Evolutionary conservation across 2,797 vertebrate genomes (phyloP), one percentile per base, ranked within the genome.

Genomic region (Pantherophis vulpinus): DNA sequence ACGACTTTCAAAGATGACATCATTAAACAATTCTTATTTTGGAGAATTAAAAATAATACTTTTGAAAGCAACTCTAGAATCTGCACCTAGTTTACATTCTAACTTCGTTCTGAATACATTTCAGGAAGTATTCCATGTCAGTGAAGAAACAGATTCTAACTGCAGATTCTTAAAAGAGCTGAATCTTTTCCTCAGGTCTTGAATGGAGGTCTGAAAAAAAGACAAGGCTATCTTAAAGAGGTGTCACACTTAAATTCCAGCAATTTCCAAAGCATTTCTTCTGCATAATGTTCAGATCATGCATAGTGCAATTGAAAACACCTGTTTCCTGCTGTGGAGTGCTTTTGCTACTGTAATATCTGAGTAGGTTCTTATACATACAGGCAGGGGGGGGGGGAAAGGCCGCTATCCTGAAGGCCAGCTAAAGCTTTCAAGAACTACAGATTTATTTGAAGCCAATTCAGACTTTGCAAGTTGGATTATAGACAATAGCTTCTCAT

Each of bases 401-500:
- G 23, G n/a, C 63, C 20, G 29, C 10, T 60, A 60, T 54, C 56
- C 83, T 88, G 55, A 86, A 37, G 86, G 51, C 42, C 51, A n/a
- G 16, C 27, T 66, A 55, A 87, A 87, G 27, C 89, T 37, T 86
- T 86, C 51, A 87, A 90, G 54, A 87, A 88, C 79, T 83, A 51
- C 27, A 14, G 20, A 25, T 91, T 87, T 93, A 54, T 66, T n/a
- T 37, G 37, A 93, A 86, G n/a, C 58, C 79, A 86, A 89, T 92
- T 92, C 91, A 91, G 10, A 11, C 58, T 13, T 92, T 95, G 23
- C 4, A 60, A 5, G 89, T 42, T 5, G 2, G 83, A 37, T 93
- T 90, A 93, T 14, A 89, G 59, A 86, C 9, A n/a, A 91, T 42
- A 94, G 14, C 0, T 90, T 37, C 94, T 55, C 88, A 86, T 94